A percentile compares a stretch with the other conserved stretches of the same genome.
phyloP scores from a whole-genome alignment of 2,113 vertebrate genomes.

The Synchiropus splendidus region DNA sequence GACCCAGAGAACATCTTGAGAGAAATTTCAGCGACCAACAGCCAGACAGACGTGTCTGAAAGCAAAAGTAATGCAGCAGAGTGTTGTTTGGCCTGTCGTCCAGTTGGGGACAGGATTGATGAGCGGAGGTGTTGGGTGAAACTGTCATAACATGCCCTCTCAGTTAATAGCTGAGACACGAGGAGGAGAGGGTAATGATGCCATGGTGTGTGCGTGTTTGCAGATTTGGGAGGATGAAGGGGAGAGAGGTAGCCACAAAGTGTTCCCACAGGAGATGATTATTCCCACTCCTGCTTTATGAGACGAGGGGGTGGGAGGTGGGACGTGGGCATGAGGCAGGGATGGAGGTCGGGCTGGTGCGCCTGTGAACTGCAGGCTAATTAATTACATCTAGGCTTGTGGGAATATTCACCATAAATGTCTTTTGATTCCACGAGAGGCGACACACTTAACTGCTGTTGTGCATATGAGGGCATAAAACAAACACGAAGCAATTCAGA shows the following conservation, averaged over 20 bases:
- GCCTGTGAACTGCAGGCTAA: slow-evolving; percentile 67
- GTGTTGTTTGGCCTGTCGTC: slow-evolving; percentile 6
- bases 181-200: slow-evolving; percentile 12
- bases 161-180: slow-evolving; percentile 24
- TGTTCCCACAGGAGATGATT: slow-evolving; percentile 64
- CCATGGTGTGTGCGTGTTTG: slow-evolving; percentile 4
- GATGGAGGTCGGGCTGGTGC: slow-evolving; percentile 17
- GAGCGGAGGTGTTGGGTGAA: slow-evolving; percentile 15
- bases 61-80: slow-evolving; percentile 15
- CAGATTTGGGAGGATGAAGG: too few species aligned
- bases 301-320: slow-evolving; percentile 13
- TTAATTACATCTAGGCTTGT: slow-evolving; percentile 78
- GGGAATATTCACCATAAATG: slow-evolving; percentile 73
- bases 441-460: slow-evolving; percentile 52
- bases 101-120: slow-evolving; percentile 32
- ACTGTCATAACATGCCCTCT: slow-evolving; percentile 16
- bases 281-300: slow-evolving; percentile 51
- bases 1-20: slow-evolving; percentile 10
- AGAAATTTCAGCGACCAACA: slow-evolving; percentile 3
- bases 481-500: too few species aligned
- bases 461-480: too few species aligned
- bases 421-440: slow-evolving; percentile 59
- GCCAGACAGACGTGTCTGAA: not conserved
- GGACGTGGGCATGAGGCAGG: slow-evolving; percentile 25
- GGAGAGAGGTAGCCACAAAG: slow-evolving; percentile 18